Evolutionary conservation across 92 coral and sea anemone genomes (phyloP), one percentile per base, ranked within the genome.

Genomic region (Phenganax marumi): DNA sequence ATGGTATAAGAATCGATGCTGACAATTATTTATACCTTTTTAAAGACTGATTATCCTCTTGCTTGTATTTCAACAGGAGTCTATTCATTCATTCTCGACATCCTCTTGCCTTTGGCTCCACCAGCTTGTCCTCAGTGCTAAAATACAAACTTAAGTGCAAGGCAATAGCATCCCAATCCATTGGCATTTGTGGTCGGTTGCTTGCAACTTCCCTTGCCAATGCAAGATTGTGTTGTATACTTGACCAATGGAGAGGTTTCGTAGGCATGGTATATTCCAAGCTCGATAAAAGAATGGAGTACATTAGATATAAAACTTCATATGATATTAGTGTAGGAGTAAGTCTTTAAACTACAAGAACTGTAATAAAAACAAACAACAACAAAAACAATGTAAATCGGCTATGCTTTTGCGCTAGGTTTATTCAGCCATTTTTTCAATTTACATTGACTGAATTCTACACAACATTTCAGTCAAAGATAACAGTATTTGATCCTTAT

Each of bases 51-150:
- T 70, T 73, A 12, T 84, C 77, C 54, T 77, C 84, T 52, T 43
- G 8, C 21, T 84, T 84, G 75, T 74, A 64, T 33, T 66, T 77
- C 46, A 55, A 68, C 47, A 83, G 81, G 51, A 83, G 33, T 71
- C 86, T 19, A 46, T 83, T 84, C 82, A 83, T 73, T 71, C 74
- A 26, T 58, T 84, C 87, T 72, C 87, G 9, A 62, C 87, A 84
- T 7, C 83, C 87, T 84, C 87, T 58, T 50, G 71, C 72, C 60
- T 76, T 84, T 21, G 75, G 73, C 49, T 76, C 75, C 22, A 84
- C 83, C 52, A 26, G 52, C 70, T 84, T 84, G n/a, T 21, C 87
- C 9, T 61, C 71, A 12, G 82, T 43, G 22, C 46, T n/a, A 73
- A 84, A 84, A 3, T 12, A 50, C 16, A 50, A 18, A 71, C 87